These are phyloP conservation scores for Sorex araneus DNA, from an alignment of 2,113 vertebrate genomes.

Conservation along the genomic window DNA sequence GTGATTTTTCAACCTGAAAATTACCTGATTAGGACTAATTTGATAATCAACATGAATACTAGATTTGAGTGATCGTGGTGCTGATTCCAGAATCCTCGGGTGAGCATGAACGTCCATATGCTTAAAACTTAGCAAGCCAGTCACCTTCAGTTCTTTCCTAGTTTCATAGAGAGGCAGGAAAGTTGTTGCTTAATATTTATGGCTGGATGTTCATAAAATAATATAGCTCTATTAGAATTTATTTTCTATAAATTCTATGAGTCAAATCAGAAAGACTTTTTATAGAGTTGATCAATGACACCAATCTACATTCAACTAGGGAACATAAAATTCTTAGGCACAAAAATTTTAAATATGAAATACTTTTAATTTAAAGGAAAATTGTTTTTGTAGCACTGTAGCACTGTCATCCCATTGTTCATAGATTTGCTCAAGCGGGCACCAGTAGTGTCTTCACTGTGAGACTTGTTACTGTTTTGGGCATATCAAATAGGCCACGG, in stretches of 20 bases:
- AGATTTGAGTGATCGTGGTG: neutral
- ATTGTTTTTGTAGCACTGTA: too few species aligned
- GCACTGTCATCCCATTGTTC: too few species aligned
- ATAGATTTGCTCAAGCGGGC: too few species aligned
- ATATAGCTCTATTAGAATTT: neutral
- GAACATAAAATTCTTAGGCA: neutral
- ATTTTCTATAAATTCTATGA: neutral
- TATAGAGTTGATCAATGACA: neutral
- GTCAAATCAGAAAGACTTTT: neutral
- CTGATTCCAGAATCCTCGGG: neutral
- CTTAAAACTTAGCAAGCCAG: neutral
- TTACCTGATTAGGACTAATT: neutral
- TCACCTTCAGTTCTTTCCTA: neutral
- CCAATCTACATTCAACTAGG: neutral
- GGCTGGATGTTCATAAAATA: neutral
- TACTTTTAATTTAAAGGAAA: neutral
- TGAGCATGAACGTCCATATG: neutral
- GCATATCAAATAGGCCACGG: too few species aligned
- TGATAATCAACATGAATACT: neutral
- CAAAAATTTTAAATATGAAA: neutral
- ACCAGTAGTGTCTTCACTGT: too few species aligned
- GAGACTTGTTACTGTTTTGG: too few species aligned
- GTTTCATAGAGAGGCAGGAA: neutral
- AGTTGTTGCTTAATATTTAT: neutral
- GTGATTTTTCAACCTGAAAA: neutral